Conservation (phyloP, 2,113 vertebrate species). For the Lethenteron reissneri region DNA sequence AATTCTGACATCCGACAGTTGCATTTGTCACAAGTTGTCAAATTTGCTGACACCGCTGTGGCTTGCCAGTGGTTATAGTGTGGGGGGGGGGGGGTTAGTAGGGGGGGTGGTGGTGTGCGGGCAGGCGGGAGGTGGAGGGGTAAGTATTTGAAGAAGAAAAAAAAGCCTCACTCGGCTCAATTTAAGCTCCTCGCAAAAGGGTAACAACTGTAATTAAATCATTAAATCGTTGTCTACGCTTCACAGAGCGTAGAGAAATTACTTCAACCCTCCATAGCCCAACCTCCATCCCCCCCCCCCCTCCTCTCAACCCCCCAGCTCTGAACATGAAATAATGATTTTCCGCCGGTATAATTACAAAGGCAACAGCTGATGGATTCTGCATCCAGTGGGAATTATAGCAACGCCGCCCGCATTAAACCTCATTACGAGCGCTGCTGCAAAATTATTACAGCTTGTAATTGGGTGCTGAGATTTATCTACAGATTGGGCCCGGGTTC, state of each 20-base stretch:
- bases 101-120: too few relatives aligned
- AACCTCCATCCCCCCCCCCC: constrained; percentile 21
- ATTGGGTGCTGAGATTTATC: constrained; percentile 99
- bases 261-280: constrained; percentile 26
- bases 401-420: constrained; percentile 98
- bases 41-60: too few relatives aligned
- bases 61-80: too few relatives aligned
- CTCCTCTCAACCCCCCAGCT: constrained; percentile 51
- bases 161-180: constrained; percentile 62
- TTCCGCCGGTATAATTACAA: constrained; percentile 99
- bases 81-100: too few relatives aligned
- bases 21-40: too few relatives aligned
- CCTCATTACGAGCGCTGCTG: constrained; percentile 99
- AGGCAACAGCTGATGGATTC: constrained; percentile 99
- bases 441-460: constrained; percentile 99
- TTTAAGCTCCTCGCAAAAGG: constrained; percentile 99
- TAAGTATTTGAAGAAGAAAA: too few relatives aligned
- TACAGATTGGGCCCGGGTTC: constrained; percentile 93
- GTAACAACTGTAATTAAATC: constrained; percentile 99
- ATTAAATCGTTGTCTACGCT: constrained; percentile 99
- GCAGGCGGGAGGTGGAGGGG: too few relatives aligned
- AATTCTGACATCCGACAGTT: too few relatives aligned
- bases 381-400: constrained; percentile 99
- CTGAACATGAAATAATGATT: constrained; percentile 99
- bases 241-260: constrained; percentile 97